Conservation (phyloP, 2,113 vertebrate species). For the Zosterops pallidus region DNA sequence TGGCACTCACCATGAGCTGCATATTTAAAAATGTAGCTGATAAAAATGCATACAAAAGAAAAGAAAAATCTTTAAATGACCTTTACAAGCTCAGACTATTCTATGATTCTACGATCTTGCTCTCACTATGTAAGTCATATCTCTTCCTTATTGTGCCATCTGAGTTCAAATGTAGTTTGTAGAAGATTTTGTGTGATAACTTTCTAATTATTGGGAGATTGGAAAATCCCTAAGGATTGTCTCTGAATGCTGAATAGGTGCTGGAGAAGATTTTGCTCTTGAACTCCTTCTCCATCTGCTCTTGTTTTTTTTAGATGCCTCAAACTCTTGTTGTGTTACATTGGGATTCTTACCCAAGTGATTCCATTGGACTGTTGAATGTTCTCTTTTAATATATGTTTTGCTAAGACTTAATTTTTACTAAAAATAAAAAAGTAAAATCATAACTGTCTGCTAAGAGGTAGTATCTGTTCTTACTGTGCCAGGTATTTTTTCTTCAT, state of each 20-base stretch:
- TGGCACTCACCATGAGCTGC: neutral
- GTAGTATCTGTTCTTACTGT: neutral
- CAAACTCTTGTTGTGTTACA: neutral
- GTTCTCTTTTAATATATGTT: neutral
- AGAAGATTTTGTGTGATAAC: neutral
- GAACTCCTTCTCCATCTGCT: neutral
- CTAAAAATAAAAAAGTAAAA: neutral
- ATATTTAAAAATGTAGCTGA: neutral
- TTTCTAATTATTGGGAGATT: neutral
- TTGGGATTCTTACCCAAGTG: neutral
- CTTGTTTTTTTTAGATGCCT: neutral
- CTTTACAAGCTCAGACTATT: neutral
- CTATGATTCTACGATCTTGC: neutral
- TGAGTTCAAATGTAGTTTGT: neutral
- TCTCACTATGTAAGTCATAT: neutral
- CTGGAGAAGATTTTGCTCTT: neutral
- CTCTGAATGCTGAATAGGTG: neutral
- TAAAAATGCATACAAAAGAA: neutral
- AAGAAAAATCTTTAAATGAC: neutral
- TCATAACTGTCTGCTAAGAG: neutral
- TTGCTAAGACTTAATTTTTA: neutral
- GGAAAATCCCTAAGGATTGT: neutral
- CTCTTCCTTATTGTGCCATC: neutral
- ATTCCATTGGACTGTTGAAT: neutral
- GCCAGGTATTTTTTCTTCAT: neutral